These are phyloP conservation scores for Laterallus jamaicensis DNA, from an alignment of 2,113 vertebrate species.

Conservation along the genomic window DNA sequence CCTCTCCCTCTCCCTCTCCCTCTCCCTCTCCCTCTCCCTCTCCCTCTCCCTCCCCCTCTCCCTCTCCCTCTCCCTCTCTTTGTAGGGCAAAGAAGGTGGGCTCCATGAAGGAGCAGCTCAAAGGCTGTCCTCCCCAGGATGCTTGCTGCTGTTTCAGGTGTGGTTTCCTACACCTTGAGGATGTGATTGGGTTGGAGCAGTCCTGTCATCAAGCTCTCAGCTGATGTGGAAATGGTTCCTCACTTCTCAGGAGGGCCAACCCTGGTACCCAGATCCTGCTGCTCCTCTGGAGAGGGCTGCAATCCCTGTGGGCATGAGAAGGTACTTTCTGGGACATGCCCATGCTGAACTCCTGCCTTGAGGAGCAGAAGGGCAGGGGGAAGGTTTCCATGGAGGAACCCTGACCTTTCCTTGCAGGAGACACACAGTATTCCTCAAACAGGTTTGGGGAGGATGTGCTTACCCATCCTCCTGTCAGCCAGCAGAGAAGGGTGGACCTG, in stretches of 20 bases:
- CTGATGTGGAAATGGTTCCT: neutral
- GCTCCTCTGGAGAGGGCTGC: neutral
- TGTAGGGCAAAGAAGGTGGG: neutral
- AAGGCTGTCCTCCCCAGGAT: neutral
- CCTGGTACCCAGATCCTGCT: neutral
- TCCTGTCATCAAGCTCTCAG: neutral
- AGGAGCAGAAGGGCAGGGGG: neutral
- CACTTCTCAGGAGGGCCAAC: neutral
- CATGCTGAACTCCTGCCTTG: neutral
- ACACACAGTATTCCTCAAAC: neutral
- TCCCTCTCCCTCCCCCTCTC: too few species aligned
- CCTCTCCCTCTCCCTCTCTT: too few species aligned
- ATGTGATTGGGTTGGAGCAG: neutral
- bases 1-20: too few species aligned
- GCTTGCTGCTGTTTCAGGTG: neutral
- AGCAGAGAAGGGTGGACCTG: neutral
- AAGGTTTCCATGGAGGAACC: neutral
- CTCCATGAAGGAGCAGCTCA: neutral
- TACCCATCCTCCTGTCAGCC: neutral
- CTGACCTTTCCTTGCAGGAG: neutral
- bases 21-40: too few species aligned
- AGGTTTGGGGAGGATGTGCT: neutral
- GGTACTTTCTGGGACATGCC: neutral
- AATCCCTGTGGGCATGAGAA: neutral
- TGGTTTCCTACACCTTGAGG: neutral